Evolutionary conservation across 1,140 invertebrate genomes (phyloP), one percentile per base, ranked within the genome.

Genomic region (Heterodera carotae): DNA sequence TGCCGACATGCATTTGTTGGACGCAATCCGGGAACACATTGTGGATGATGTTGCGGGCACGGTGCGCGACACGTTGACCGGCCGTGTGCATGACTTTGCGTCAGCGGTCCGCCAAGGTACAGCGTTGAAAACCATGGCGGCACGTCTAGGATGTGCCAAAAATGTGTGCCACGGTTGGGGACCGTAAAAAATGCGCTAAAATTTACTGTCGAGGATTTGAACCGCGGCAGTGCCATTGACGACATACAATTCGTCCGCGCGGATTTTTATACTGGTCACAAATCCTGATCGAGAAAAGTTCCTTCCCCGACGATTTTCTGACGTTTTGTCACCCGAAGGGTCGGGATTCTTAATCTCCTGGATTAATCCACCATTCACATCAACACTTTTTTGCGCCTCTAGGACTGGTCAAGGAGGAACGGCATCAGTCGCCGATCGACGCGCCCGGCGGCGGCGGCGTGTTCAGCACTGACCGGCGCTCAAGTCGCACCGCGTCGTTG

Each of bases 21-120:
- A 94, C 82, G 94, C 94, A 0, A 94, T 96, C 59, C 90, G 91
- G 78, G 89, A 90, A 76, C 92, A 92, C 25, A 91, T 96, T 71
- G 92, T 96, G 74, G 92, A 96, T 88, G 91, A 93, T 0, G 91
- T 92, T 25, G 81, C 43, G 34, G 93, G 94, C 22, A 91, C 91
- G 62, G 93, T 83, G 10, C 67, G 75, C 6, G 82, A 94, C 90
- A 92, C 93, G 0, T 88, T 91, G 15, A 92, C 91, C 33, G 92
- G 83, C 5, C 39, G 72, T 33, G 72, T 75, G 12, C 70, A 80
- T 31, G 75, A 83, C 34, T 73, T 83, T 53, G 48, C 66, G 15
- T 18, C 48, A n/a, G 82, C 82, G 29, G 8, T 79, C 7, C 27
- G 74, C 5, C 60, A 84, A 72, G 82, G 82, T 27, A 22, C 31